Evolutionary conservation across 2,888 invertebrate species (phyloP), one percentile per base, ranked within the genome.

Genomic region (Malthinus flaveolus): DNA sequence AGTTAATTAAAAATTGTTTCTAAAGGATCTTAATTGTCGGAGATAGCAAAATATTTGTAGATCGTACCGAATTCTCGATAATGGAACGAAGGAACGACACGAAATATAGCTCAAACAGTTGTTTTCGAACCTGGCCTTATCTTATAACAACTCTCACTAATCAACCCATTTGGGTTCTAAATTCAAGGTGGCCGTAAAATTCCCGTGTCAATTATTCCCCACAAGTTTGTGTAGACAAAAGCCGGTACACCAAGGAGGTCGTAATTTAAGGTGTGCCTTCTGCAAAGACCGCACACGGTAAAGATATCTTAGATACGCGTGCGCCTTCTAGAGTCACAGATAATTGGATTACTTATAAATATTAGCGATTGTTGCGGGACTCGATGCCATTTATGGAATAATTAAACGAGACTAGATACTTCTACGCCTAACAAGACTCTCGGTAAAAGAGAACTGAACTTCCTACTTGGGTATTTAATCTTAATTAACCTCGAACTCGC

Each of bases 231-330:
- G 64, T 66, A 66, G 71, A 73, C 72, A 72, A 71, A 71, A 74
- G 73, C 71, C 70, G 71, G 69, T 61, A 65, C 66, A 67, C 65
- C 66, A 70, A 70, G 66, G 62, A 64, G 69, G 67, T 65, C 67
- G 72, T 76, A 74, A 75, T 74, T 75, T 73, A 75, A 71, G 72
- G 68, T 71, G 70, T 63, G 66, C 66, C 68, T 62, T 63, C 66
- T 62, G 50, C 62, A 63, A 72, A 74, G 73, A 75, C 76, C 76
- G 73, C 75, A 76, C 76, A 75, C 75, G 72, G 66, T 72, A 68
- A 66, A 67, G 66, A 71, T 70, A 68, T 53, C 52, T 23, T 49
- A 65, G 73, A 75, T 73, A 73, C 71, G 72, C 72, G 71, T 69
- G 73, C 72, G 71, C 65, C 36, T 59, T 61, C 57, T 49, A 55